A percentile compares a stretch with the other conserved stretches of the same genome.
phyloP scores from a whole-genome alignment of 2,888 invertebrate genomes.

The Sialis lutaria region DNA sequence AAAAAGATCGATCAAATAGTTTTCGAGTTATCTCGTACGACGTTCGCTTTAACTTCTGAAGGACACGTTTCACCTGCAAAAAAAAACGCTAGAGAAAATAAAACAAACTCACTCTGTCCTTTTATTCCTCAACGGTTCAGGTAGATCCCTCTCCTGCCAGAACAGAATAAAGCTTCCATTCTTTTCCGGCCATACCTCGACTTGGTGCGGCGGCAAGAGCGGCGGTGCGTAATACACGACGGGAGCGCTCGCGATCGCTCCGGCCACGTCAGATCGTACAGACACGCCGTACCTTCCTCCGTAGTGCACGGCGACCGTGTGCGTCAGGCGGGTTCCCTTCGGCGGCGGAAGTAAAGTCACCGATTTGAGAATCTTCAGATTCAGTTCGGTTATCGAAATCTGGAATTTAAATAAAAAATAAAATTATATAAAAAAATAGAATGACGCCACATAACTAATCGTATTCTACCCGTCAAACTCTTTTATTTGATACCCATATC shows the following conservation, averaged over 20 bases:
- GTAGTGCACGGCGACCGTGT: constrained; percentile 29
- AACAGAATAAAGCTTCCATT: constrained; percentile 45
- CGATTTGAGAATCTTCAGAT: constrained; percentile 23
- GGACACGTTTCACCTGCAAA: no score
- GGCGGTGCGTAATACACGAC: constrained; percentile 33
- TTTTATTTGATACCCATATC: no score
- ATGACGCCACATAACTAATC: no score
- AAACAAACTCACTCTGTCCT: no score
- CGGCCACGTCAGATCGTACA: constrained; percentile 27
- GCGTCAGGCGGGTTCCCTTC: constrained; percentile 26
- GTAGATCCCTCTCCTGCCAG: constrained; percentile 39
- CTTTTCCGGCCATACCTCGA: constrained; percentile 37
- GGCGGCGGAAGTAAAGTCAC: constrained; percentile 32
- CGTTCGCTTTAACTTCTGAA: no score
- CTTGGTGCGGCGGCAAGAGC: constrained; percentile 43
- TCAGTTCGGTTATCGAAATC: constrained; percentile 32
- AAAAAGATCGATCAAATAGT: no score
- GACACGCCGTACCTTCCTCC: constrained; percentile 34
- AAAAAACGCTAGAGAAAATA: no score
- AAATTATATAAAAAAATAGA: no score
- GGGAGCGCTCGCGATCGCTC: constrained; percentile 28
- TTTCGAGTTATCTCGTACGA: no score
- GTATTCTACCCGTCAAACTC: no score
- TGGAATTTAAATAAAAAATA: constrained; percentile 16
- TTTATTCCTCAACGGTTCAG: constrained; percentile 13